Evolutionary conservation across 2,113 vertebrate species (phyloP).

Genomic region (Microtus richardsoni): DNA sequence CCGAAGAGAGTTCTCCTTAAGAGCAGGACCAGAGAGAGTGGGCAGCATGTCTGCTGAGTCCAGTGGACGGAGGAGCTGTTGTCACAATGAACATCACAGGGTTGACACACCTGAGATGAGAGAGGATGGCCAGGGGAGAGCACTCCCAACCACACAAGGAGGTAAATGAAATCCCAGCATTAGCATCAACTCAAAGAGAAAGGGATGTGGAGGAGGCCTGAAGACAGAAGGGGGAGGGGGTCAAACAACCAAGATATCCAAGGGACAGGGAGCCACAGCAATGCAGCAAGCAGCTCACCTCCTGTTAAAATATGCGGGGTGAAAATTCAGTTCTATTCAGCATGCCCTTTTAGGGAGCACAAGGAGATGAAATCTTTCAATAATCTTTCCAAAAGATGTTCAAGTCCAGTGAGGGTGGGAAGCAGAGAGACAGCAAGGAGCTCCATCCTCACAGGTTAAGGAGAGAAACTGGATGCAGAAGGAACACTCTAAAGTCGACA

Average conservation of each 20-base stretch:
- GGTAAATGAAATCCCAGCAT: not conserved
- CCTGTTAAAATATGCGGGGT: not conserved
- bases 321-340: not conserved
- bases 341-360: not conserved
- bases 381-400: not conserved
- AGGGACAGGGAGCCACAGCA: too few relatives aligned
- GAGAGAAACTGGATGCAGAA: not conserved
- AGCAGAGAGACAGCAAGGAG: not conserved
- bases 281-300: not conserved
- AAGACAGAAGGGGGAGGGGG: accelerated
- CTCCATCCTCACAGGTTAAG: not conserved
- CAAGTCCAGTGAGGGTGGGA: not conserved
- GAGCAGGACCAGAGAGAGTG: not conserved
- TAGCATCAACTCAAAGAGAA: not conserved
- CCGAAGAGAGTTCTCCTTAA: not conserved
- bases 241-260: not conserved
- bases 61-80: not conserved
- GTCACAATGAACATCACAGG: not conserved
- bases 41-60: not conserved
- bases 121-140: not conserved
- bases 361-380: not conserved
- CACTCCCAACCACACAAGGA: not conserved
- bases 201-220: not conserved
- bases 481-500: not conserved
- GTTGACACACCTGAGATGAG: not conserved